Base-by-base conservation (phyloP, 1,140 invertebrate species). In the Hyles vespertilio region DNA sequence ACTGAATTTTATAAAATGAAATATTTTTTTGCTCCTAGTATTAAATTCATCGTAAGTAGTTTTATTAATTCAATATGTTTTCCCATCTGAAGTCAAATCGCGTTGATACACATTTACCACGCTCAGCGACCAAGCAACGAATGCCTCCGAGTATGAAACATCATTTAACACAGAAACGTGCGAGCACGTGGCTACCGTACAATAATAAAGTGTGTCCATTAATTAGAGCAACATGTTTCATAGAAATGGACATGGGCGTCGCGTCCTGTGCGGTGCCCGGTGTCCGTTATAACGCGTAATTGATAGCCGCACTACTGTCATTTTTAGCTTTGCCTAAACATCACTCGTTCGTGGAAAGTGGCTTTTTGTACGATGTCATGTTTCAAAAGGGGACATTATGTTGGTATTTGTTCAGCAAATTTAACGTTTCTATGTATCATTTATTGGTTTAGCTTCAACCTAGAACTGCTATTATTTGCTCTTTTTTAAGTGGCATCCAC, bases 211-310 rank as follows among this genome's bases (percentile, higher is more conserved):
- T 70, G 65, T 66, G 70, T 74, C 72, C 78, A 86, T 86, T 86
- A 84, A 84, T 85, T 82, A 82, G 69, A 76, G 69, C 72, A 74
- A 68, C 76, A 74, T 77, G 75, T 80, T 80, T 77, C 78, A 79
- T 74, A 66, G 71, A 76, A 78, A 81, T 77, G 73, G 72, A 72
- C 70, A 77, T 72, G 59, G 67, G 69, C 65, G 72, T 70, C 75
- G 66, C 59, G 57, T 47, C 54, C 52, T 56, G 59, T 61, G 55
- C 63, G 51, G 63, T 47, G 43, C 57, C 61, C 36, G 44, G 47
- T 56, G 44, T 12, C 47, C 45, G 54, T 57, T 58, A 58, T 65
- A 64, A 60, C 63, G 51, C 60, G 57, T 75, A 68, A 76, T 72
- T 72, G 64, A 76, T 72, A 65, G 66, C 58, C 58, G 56, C 56